Evolutionary conservation across 1,140 invertebrate genomes (phyloP), one percentile per base, ranked within the genome.

Genomic region (Hyphantria cunea): DNA sequence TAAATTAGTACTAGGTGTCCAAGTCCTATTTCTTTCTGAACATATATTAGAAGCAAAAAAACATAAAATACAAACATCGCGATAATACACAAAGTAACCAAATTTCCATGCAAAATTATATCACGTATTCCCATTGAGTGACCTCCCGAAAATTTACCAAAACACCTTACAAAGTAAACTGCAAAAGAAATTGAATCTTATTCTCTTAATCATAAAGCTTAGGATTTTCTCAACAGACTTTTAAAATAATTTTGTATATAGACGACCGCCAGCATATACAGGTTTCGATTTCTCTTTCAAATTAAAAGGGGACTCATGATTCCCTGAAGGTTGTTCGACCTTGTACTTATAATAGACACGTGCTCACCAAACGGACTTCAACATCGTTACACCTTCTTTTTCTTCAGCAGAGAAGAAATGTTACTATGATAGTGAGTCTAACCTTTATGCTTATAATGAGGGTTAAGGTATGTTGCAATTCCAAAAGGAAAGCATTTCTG

Each of bases 231-330:
- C 17, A 25, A 25, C 17, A 0, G 31, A 32, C n/a, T 3, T 34
- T 12, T 32, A 6, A 11, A 41, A 11, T n/a, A 51, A 42, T 5
- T 32, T 42, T 12, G 56, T 60, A 11, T 13, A 60, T 51, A 31
- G 56, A 32, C 42, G 48, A 37, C 48, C 17, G 32, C 31, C 17
- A 32, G 33, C 45, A 41, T 33, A 60, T 12, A 51, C 56, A 32
- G 39, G 48, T 51, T 60, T 60, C 56, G 56, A 60, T 60, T 60
- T 42, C 56, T 60, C 56, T 60, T 52, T 48, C 51, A 66, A 61
- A 66, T 66, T 66, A 66, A 66, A 66, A 66, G 47, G 64, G 58
- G 64, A 66, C 64, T 47, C 56, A n/a, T 55, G 56, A 66, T 66
- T 61, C 64, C 64, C 64, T 45, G n/a, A 61, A 66, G 64, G 64